phyloP scores from a whole-genome alignment of 30 jellyfish, hydroid and myxozoan genomes.

The Cassiopea xamachana region DNA sequence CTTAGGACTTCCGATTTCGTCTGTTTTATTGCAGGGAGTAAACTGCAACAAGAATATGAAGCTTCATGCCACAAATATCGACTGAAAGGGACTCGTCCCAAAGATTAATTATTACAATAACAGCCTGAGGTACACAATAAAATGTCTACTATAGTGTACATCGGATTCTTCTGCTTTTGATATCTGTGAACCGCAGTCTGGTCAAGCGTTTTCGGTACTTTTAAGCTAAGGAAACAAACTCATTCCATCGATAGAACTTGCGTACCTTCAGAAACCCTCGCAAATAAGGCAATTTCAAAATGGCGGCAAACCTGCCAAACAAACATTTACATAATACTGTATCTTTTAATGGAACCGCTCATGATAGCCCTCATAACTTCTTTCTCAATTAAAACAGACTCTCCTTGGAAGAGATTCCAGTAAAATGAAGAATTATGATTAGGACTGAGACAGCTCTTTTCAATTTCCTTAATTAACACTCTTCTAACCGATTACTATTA shows the following conservation, averaged over 20 bases:
- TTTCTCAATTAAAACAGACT: neutral
- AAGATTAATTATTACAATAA: neutral
- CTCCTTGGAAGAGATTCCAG: too few relatives aligned
- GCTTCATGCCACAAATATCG: neutral
- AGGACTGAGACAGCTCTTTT: too few relatives aligned
- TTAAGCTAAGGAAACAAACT: neutral
- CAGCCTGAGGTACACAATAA: neutral
- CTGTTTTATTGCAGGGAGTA: neutral
- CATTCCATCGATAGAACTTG: neutral
- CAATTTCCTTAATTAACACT: too few relatives aligned
- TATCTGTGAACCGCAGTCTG: neutral
- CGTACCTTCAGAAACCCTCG: neutral
- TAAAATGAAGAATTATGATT: too few relatives aligned
- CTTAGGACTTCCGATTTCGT: neutral
- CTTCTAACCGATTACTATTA: too few relatives aligned
- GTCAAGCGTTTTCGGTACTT: neutral
- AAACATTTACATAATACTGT: neutral
- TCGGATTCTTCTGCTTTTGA: neutral
- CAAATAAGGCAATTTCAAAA: constrained; percentile 3
- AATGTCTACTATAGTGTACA: neutral
- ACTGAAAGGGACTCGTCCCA: neutral
- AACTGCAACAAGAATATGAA: neutral
- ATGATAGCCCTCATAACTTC: neutral
- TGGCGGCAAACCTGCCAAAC: neutral
- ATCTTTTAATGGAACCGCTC: neutral